phyloP scores from a whole-genome alignment of 2,797 vertebrate species.

The Xerus rutilus region DNA sequence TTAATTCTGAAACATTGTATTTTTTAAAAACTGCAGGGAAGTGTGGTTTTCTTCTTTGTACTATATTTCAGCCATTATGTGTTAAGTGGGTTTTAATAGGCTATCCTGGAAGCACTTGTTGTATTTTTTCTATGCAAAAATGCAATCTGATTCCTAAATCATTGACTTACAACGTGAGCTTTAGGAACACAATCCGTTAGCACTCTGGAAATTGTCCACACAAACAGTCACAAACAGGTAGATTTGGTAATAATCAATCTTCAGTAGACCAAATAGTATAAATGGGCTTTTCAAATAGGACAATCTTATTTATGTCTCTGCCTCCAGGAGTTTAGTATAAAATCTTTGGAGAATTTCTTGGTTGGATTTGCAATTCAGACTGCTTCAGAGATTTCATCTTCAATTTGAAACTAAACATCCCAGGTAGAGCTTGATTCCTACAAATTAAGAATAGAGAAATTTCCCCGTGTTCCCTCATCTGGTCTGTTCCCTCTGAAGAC shows the following conservation, averaged over 20 bases:
- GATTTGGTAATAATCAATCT: neutral
- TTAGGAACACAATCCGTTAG: conserved; percentile 33
- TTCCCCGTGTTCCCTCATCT: neutral
- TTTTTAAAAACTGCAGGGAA: conserved; percentile 28
- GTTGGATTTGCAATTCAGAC: conserved; percentile 33
- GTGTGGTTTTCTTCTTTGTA: conserved; percentile 4
- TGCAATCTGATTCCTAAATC: conserved; percentile 44
- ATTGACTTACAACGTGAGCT: neutral
- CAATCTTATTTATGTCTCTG: neutral
- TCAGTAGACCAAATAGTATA: conserved; percentile 2
- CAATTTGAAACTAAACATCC: neutral
- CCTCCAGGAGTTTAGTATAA: neutral
- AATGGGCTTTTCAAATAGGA: conserved; percentile 11
- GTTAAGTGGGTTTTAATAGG: conserved; percentile 44
- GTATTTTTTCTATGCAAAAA: conserved; percentile 48
- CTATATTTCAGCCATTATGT: neutral
- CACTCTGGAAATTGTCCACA: neutral
- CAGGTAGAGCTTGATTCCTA: neutral
- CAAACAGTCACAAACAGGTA: neutral
- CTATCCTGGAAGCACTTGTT: neutral
- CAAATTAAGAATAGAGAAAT: neutral
- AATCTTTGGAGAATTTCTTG: conserved; percentile 30
- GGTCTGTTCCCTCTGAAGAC: neutral
- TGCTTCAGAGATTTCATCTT: conserved; percentile 18
- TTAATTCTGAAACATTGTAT: conserved; percentile 38